Percentiles rank a stretch among this genome's conserved stretches.
These are phyloP conservation scores for Ooceraea biroi DNA, from an alignment of 1,140 invertebrate species.

Conservation along the genomic window DNA sequence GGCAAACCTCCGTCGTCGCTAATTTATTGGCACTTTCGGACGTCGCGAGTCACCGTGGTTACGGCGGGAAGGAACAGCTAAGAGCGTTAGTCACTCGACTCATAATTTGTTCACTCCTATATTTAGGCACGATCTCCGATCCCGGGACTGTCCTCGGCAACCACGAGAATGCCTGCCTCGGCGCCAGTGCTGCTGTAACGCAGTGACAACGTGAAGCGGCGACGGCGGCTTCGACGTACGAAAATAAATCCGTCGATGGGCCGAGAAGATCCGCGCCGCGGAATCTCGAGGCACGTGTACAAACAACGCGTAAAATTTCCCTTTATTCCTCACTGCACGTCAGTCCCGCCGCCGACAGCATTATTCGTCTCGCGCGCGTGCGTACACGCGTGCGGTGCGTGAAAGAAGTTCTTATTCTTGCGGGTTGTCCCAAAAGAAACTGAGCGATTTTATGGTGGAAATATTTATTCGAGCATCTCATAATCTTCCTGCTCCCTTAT, in stretches of 20 bases:
- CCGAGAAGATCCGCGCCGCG: conserved; percentile 50
- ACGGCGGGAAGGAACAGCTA: conserved; percentile 63
- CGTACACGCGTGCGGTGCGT: too few species aligned
- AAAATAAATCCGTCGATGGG: conserved; percentile 73
- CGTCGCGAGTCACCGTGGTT: conserved; percentile 13
- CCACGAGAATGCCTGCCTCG: conserved; percentile 63
- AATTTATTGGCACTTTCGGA: conserved; percentile 46
- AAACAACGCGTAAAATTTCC: conserved; percentile 55
- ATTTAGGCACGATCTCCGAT: conserved; percentile 71
- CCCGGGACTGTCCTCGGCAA: conserved; percentile 36
- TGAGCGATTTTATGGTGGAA: not conserved
- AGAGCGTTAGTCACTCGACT: conserved; percentile 78
- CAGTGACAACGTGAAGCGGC: conserved; percentile 62
- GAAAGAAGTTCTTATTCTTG: not conserved
- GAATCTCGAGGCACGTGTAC: conserved; percentile 70
- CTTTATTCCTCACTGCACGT: conserved; percentile 51
- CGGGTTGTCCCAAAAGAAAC: not conserved
- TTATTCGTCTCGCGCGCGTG: not conserved
- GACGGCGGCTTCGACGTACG: conserved; percentile 59
- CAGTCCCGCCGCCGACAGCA: conserved; percentile 17
- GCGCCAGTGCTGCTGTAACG: conserved; percentile 61
- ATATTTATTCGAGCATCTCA: too few species aligned
- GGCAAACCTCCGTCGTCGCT: not conserved
- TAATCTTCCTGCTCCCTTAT: too few species aligned
- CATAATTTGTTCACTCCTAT: conserved; percentile 81